A percentile compares a stretch with the other conserved stretches of the same genome.
phyloP scores from a whole-genome alignment of 1,140 invertebrate genomes.

The Alviniconcha marisindica region DNA sequence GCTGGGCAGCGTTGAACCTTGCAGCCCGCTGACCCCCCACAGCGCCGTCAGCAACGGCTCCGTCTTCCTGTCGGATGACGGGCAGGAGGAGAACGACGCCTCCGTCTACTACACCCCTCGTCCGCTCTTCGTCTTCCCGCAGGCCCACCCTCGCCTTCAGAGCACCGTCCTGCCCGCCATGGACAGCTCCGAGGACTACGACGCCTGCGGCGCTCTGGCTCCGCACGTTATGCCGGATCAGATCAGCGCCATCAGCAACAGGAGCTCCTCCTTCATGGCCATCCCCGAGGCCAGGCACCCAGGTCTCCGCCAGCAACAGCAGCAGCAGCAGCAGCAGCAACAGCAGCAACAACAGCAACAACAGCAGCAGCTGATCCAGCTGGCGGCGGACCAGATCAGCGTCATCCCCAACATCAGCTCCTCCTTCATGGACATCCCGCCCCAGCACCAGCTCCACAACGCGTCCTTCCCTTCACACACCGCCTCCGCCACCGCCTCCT shows the following conservation, averaged over 20 bases:
- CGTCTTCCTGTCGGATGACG: neutral
- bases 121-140: neutral
- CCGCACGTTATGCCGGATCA: neutral
- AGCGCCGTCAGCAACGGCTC: neutral
- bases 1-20: no score
- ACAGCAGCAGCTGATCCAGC: neutral
- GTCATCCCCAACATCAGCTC: slow-evolving; percentile 21
- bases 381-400: slow-evolving; percentile 1
- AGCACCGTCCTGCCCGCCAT: neutral
- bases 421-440: slow-evolving; percentile 18
- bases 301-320: no score
- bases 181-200: neutral
- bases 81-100: neutral
- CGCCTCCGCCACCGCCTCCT: slow-evolving; percentile 13
- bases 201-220: neutral
- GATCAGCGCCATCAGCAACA: slow-evolving; percentile 19
- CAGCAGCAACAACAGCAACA: no score
- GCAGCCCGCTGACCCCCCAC: neutral
- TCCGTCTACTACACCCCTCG: slow-evolving; percentile 5
- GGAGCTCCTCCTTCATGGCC: slow-evolving; percentile 20
- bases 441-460: neutral
- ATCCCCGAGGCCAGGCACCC: neutral
- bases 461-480: neutral
- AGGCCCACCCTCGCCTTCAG: neutral
- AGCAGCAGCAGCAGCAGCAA: neutral